phyloP scores from a whole-genome alignment of 2,888 invertebrate genomes.

The Antitype chi region DNA sequence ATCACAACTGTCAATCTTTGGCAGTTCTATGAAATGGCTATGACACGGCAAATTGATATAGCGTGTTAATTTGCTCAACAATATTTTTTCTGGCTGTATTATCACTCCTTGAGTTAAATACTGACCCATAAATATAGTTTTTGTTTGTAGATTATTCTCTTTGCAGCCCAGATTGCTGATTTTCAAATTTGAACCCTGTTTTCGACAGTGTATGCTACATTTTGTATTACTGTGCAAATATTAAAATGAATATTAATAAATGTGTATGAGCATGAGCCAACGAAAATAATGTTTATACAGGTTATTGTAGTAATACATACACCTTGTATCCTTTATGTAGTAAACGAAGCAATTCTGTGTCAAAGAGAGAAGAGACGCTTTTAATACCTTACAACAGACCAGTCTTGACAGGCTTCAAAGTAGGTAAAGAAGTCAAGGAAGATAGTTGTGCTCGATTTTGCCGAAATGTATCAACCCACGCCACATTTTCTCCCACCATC shows the following conservation, averaged over 20 bases:
- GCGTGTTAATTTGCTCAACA: neutral
- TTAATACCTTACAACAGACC: constrained; percentile 7
- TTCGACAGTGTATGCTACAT: neutral
- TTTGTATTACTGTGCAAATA: constrained; percentile 21
- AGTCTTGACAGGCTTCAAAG: neutral
- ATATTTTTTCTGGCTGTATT: neutral
- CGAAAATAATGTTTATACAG: constrained; percentile 4
- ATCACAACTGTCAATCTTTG: neutral
- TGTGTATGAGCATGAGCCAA: constrained; percentile 27
- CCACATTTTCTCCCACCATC: neutral
- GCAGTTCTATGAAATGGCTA: neutral
- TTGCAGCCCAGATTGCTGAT: neutral
- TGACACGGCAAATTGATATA: neutral
- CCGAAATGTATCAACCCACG: constrained; percentile 32
- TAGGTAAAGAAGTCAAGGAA: neutral
- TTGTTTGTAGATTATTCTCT: neutral
- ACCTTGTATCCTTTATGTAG: constrained; percentile 46
- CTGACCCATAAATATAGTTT: neutral
- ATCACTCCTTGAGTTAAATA: neutral
- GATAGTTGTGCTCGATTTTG: neutral
- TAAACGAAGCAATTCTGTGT: constrained; percentile 39
- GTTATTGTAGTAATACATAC: constrained; percentile 50
- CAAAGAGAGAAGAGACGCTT: constrained; percentile 37
- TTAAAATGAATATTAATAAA: constrained; percentile 29
- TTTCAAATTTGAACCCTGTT: neutral